Conservation (phyloP, 2,888 invertebrate species). For the Microctonus aethiopoides region DNA sequence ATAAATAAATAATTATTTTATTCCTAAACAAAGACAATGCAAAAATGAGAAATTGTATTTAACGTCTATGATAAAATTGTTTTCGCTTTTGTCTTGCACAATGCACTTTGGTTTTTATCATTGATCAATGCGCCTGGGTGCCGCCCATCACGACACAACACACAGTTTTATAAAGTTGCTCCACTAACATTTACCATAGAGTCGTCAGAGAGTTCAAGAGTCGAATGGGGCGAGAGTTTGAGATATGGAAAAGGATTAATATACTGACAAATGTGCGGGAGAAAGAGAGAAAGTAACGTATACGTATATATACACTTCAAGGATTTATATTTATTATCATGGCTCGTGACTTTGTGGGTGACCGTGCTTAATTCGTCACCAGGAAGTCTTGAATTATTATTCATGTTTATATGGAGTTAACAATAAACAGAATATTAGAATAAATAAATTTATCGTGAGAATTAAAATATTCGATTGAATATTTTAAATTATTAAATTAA, state of each 20-base stretch:
- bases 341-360: slow-evolving; percentile 26
- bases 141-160: slow-evolving; percentile 47
- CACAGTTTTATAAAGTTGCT: slow-evolving; percentile 38
- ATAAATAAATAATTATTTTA: too few relatives aligned
- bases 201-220: slow-evolving; percentile 33
- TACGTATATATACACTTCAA: not conserved
- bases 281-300: not conserved
- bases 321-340: not conserved
- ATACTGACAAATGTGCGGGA: not conserved
- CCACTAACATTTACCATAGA: slow-evolving; percentile 47
- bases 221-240: slow-evolving; percentile 19
- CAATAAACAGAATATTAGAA: too few relatives aligned
- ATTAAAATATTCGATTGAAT: too few relatives aligned
- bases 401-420: not conserved
- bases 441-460: too few relatives aligned
- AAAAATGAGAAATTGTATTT: too few relatives aligned
- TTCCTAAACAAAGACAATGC: too few relatives aligned
- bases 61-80: slow-evolving; percentile 3
- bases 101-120: slow-evolving; percentile 41
- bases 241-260: not conserved
- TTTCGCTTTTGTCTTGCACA: slow-evolving; percentile 37
- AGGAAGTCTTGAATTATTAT: slow-evolving; percentile 22
- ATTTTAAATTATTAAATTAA: too few relatives aligned
- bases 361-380: slow-evolving; percentile 35
- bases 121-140: slow-evolving; percentile 39